Conservation (phyloP, 1,140 invertebrate genomes). For the Copidosoma floridanum region DNA sequence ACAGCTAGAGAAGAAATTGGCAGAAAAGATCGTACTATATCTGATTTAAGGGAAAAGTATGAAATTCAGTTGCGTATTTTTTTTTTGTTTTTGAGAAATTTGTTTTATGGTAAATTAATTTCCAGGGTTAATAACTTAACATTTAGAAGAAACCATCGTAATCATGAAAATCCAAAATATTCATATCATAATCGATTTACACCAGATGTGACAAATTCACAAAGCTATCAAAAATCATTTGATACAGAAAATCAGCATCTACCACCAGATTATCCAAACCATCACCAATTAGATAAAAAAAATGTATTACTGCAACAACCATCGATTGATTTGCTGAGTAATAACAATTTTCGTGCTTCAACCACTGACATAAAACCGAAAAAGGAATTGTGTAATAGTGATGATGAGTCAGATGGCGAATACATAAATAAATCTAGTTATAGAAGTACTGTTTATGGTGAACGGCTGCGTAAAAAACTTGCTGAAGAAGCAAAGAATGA, state of each 20-base stretch:
- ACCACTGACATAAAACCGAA: not conserved
- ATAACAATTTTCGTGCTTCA: not conserved
- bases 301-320: too few species aligned
- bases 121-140: slow-evolving; percentile 40
- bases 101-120: not conserved
- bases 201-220: not conserved
- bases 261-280: not conserved
- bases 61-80: slow-evolving; percentile 20
- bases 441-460: slow-evolving; percentile 39
- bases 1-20: slow-evolving; percentile 55
- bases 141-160: slow-evolving; percentile 36
- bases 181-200: too few species aligned
- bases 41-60: slow-evolving; percentile 47
- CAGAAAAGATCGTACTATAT: slow-evolving; percentile 52
- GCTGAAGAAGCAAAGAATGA: slow-evolving; percentile 30
- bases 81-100: too few species aligned
- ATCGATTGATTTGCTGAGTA: too few species aligned
- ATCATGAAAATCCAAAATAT: not conserved
- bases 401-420: slow-evolving; percentile 5
- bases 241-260: too few species aligned
- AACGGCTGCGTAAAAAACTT: slow-evolving; percentile 42
- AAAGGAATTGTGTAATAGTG: not conserved
- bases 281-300: not conserved
- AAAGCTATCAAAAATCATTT: not conserved
- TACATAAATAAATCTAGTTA: slow-evolving; percentile 24